Evolutionary conservation across 1,140 invertebrate species (phyloP).

Genomic region (Manduca sexta): DNA sequence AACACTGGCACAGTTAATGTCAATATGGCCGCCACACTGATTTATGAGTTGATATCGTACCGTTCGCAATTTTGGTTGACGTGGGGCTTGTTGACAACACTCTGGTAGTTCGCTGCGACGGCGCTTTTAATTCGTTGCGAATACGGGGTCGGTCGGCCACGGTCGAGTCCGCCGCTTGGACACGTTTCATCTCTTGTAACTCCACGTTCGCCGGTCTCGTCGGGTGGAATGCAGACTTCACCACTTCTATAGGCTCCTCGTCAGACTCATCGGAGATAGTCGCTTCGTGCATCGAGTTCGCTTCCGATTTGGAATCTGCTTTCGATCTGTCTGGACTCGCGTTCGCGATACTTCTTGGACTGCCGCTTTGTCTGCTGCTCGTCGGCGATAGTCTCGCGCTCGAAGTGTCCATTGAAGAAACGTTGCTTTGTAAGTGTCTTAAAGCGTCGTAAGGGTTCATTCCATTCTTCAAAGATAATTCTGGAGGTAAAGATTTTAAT

Average conservation of each 20-base stretch:
- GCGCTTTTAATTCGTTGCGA: slow-evolving; percentile 77
- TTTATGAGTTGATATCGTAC: slow-evolving; percentile 75
- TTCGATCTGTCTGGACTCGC: slow-evolving; percentile 66
- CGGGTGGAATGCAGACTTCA: slow-evolving; percentile 82
- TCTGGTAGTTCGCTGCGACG: slow-evolving; percentile 66
- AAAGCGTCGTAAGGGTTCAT: slow-evolving; percentile 60
- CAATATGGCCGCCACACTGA: slow-evolving; percentile 86
- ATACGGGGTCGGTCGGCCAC: slow-evolving; percentile 66
- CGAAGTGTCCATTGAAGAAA: slow-evolving; percentile 63
- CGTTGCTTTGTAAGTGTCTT: slow-evolving; percentile 62
- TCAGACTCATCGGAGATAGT: slow-evolving; percentile 77
- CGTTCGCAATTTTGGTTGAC: slow-evolving; percentile 76
- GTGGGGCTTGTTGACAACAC: slow-evolving; percentile 68
- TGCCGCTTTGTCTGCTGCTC: slow-evolving; percentile 70
- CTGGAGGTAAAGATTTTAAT: slow-evolving; percentile 54
- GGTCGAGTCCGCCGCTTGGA: slow-evolving; percentile 75
- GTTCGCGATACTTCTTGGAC: slow-evolving; percentile 67
- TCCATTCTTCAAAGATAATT: slow-evolving; percentile 55
- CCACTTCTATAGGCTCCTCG: slow-evolving; percentile 81
- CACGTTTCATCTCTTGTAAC: slow-evolving; percentile 65
- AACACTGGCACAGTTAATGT: slow-evolving; percentile 38
- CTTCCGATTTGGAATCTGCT: slow-evolving; percentile 73
- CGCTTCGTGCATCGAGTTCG: slow-evolving; percentile 77
- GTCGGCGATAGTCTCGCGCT: slow-evolving; percentile 72
- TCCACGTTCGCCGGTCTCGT: slow-evolving; percentile 69